Conservation (phyloP, 2,888 invertebrate species). For the Apamea crenata region DNA sequence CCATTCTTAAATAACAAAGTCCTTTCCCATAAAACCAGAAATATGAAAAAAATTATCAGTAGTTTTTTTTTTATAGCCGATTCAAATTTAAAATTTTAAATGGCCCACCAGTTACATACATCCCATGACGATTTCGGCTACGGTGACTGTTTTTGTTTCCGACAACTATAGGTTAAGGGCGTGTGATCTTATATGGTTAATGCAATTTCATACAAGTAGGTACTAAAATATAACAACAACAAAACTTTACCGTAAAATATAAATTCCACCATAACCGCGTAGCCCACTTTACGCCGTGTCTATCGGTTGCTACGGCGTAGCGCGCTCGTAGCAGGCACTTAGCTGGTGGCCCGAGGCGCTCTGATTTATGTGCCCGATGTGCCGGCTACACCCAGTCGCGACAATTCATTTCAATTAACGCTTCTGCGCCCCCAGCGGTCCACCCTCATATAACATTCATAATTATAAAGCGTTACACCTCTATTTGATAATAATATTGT, state of each 20-base stretch:
- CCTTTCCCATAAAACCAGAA: no score
- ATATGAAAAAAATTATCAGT: no score
- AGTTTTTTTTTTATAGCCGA: no score
- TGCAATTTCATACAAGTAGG: background rate
- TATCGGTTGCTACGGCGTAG: slow-evolving; percentile 70
- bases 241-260: background rate
- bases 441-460: slow-evolving; percentile 68
- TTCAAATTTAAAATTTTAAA: no score
- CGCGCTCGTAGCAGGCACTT: slow-evolving; percentile 86
- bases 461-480: slow-evolving; percentile 69
- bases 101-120: background rate
- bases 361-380: slow-evolving; percentile 89
- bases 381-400: slow-evolving; percentile 84
- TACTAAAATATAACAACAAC: background rate
- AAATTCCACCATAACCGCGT: background rate
- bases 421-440: slow-evolving; percentile 78
- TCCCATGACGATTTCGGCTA: no score
- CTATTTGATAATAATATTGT: slow-evolving; percentile 50
- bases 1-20: no score
- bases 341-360: slow-evolving; percentile 87
- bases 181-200: no score
- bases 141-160: no score
- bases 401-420: slow-evolving; percentile 91
- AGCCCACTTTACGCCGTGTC: slow-evolving; percentile 64
- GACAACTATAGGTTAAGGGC: no score